Percentiles rank a stretch among this genome's conserved stretches.
Conservation (phyloP, 2,888 invertebrate species). For the Piscicola geometra region DNA sequence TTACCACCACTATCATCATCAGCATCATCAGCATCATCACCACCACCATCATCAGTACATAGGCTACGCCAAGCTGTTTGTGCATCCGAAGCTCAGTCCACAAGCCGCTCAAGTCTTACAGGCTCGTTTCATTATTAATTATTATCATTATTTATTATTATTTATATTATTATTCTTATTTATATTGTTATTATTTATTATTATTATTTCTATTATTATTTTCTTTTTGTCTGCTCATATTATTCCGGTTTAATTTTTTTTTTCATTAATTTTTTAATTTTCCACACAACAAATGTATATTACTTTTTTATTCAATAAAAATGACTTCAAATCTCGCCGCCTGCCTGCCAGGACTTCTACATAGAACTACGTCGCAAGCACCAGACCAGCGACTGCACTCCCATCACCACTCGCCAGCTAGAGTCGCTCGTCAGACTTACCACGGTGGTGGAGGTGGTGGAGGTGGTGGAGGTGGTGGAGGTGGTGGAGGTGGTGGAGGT, state of each 20-base stretch:
- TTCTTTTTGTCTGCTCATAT: background rate
- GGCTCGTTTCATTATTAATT: conserved; percentile 42
- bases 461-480: background rate
- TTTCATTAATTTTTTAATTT: background rate
- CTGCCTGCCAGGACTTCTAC: conserved; percentile 70
- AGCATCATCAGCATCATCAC: conserved; percentile 7
- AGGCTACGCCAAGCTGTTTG: conserved; percentile 81
- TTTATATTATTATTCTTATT: background rate
- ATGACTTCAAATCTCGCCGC: background rate
- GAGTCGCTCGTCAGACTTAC: conserved; percentile 78
- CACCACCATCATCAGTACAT: conserved; percentile 63
- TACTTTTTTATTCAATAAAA: background rate
- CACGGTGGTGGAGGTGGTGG: conserved; percentile 29
- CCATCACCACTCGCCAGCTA: conserved; percentile 80
- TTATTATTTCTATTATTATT: background rate
- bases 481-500: conserved; percentile 16
- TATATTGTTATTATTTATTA: conserved; percentile 1
- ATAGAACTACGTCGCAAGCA: conserved; percentile 68
- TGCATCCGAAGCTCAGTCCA: conserved; percentile 70
- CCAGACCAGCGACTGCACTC: conserved; percentile 67
- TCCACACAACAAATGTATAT: background rate
- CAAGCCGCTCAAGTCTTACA: conserved; percentile 66
- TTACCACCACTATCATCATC: conserved; percentile 12
- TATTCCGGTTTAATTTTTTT: background rate
- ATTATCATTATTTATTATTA: background rate